phyloP scores from a whole-genome alignment of 1,140 invertebrate species.

The Aphidius gifuensis region DNA sequence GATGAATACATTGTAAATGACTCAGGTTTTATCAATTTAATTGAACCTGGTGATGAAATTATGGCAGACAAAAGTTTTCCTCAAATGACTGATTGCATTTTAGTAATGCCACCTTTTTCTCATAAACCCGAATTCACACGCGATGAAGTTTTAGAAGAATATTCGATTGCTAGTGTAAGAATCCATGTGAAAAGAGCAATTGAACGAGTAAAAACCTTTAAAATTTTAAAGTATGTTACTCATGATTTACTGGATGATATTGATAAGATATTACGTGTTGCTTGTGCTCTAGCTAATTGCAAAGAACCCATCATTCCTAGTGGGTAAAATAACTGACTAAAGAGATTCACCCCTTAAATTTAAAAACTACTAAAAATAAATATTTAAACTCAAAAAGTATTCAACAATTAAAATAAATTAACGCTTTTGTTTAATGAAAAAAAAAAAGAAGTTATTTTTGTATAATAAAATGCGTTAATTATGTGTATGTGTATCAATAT shows the following conservation, averaged over 20 bases:
- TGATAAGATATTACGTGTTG: constrained; percentile 26
- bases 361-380: too few relatives aligned
- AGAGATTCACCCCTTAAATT: too few relatives aligned
- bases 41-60: constrained; percentile 34
- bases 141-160: constrained; percentile 30
- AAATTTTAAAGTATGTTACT: constrained; percentile 22
- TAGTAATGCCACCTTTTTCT: constrained; percentile 33
- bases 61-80: constrained; percentile 39
- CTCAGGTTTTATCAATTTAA: constrained; percentile 31
- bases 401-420: too few relatives aligned
- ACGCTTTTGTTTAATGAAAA: too few relatives aligned
- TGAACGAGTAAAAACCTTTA: constrained; percentile 29
- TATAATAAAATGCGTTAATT: too few relatives aligned
- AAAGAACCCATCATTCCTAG: too few relatives aligned
- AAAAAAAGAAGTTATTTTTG: too few relatives aligned
- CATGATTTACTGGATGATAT: constrained; percentile 21
- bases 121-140: constrained; percentile 25
- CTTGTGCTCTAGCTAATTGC: constrained; percentile 28
- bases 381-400: too few relatives aligned
- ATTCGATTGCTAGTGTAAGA: constrained; percentile 31
- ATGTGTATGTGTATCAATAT: too few relatives aligned
- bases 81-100: constrained; percentile 4
- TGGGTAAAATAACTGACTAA: too few relatives aligned
- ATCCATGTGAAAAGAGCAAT: constrained; percentile 39
- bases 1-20: constrained; percentile 16